These are phyloP conservation scores for Trachelus iudaicus DNA, from an alignment of 2,888 invertebrate species.

Conservation along the genomic window DNA sequence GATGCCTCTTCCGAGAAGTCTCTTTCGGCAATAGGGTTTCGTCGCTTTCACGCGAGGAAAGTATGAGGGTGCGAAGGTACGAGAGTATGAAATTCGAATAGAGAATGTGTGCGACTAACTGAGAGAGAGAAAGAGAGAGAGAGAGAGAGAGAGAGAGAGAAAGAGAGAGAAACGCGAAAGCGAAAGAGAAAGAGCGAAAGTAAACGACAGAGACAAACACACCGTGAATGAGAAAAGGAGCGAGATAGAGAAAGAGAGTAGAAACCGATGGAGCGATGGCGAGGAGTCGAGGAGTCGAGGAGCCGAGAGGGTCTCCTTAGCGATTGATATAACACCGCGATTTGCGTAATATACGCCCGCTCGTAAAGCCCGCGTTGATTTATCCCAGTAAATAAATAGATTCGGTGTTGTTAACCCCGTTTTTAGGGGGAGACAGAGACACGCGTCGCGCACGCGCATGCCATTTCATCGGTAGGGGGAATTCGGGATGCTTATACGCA, in stretches of 20 bases:
- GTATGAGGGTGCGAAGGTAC: background rate
- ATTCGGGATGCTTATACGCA: background rate
- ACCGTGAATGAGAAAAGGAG: too few species aligned
- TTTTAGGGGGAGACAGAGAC: constrained; percentile 28
- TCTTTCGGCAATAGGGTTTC: too few species aligned
- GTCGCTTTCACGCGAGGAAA: too few species aligned
- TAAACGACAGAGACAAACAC: too few species aligned
- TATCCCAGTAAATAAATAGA: constrained; percentile 50
- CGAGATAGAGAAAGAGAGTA: background rate
- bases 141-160: too few species aligned
- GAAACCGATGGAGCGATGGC: background rate
- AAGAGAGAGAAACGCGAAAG: too few species aligned
- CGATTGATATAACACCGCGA: constrained; percentile 39
- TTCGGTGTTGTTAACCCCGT: constrained; percentile 52
- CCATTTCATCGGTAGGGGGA: too few species aligned
- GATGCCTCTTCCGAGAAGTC: too few species aligned
- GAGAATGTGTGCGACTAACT: background rate
- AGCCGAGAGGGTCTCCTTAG: constrained; percentile 19
- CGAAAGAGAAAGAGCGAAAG: too few species aligned
- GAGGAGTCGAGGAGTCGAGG: constrained; percentile 14
- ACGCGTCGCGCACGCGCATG: background rate
- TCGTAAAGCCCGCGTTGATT: constrained; percentile 35
- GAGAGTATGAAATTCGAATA: background rate
- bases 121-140: too few species aligned
- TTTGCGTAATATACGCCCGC: constrained; percentile 28